Conservation (phyloP, 1,140 invertebrate genomes). For the Dufourea novaeangliae region DNA sequence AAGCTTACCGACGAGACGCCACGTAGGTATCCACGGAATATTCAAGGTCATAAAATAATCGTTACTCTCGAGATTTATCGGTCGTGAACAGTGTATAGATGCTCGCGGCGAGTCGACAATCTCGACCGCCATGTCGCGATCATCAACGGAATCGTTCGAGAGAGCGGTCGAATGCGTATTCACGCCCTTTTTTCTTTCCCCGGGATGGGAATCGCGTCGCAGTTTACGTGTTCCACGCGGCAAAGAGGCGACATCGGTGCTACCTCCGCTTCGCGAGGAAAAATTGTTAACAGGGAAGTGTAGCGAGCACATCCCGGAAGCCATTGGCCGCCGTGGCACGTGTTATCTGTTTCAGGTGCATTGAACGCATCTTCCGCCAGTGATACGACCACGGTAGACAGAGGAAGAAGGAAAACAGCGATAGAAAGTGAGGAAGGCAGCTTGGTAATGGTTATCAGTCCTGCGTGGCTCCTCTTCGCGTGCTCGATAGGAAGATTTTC, state of each 20-base stretch:
- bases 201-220: background rate
- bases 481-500: conserved; percentile 1
- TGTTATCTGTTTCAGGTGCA: conserved; percentile 58
- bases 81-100: background rate
- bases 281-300: conserved; percentile 32
- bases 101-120: background rate
- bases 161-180: background rate
- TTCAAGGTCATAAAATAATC: conserved; percentile 7
- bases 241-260: too few species aligned
- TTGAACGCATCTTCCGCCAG: conserved; percentile 43
- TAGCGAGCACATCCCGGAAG: conserved; percentile 38
- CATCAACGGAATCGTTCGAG: background rate
- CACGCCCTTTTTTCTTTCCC: background rate
- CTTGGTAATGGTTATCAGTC: conserved; percentile 43
- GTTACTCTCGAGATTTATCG: background rate
- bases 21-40: background rate
- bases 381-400: background rate
- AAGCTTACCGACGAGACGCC: background rate
- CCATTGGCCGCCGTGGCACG: conserved; percentile 1
- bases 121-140: background rate
- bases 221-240: background rate
- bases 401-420: conserved; percentile 1
- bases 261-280: conserved; percentile 6
- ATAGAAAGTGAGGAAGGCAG: background rate
- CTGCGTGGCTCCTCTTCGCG: background rate